Base-by-base conservation (phyloP, 1,140 invertebrate genomes). In the Bombyx mandarina region DNA sequence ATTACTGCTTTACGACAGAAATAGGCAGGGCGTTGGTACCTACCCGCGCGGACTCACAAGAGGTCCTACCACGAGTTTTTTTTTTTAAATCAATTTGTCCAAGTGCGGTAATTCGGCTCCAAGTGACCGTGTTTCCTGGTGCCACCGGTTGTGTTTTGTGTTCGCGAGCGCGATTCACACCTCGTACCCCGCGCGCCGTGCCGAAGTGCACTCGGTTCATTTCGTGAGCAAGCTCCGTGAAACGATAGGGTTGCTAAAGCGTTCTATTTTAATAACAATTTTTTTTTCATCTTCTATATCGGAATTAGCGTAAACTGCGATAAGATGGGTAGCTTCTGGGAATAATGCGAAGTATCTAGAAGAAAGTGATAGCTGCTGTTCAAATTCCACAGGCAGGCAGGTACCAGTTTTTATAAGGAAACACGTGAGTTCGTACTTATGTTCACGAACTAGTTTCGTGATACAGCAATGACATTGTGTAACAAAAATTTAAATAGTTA, bases 61-160 rank as follows among this genome's bases (percentile, higher is more conserved):
- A 18, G 1, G 12, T 18, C 12, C 12, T 18, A 18, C 12, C 12
- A 18, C 12, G 0, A 18, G 12, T 18, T 18, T 18, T 18, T 18
- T 18, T 18, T 18, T 35, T 35, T 35, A 35, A 35, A 35, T 35
- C 26, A 35, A 35, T 35, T 35, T 35, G 26, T 35, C 26, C 26
- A 67, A 52, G 60, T 45, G 56, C 61, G 60, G 64, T 70, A 75
- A 77, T 75, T 69, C 60, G 61, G 66, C 57, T 61, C 54, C 67
- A 79, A 79, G 71, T 71, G 72, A 77, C 66, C 79, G 69, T 75
- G 61, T 42, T 77, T 82, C 77, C 79, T 79, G 75, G 60, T 79
- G 75, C 60, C 54, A 48, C 56, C 45, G 56, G 53, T 69, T 61
- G 63, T 60, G 61, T 63, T 64, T 67, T 69, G 59, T 61, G 49